Conservation (phyloP, 2,113 vertebrate genomes). For the Oryzias javanicus region DNA sequence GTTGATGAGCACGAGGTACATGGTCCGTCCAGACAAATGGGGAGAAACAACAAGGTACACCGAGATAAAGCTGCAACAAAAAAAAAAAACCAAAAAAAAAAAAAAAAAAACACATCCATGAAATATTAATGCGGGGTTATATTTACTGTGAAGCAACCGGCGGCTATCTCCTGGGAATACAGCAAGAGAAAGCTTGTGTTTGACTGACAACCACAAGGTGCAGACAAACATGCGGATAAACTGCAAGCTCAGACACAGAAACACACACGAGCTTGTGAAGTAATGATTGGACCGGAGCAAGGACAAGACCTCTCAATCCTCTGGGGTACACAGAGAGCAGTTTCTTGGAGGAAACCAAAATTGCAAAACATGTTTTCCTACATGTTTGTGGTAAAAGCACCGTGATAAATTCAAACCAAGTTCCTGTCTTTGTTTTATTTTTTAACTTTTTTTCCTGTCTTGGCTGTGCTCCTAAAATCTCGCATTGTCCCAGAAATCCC, state of each 20-base stretch:
- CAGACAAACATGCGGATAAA: conserved; percentile 38
- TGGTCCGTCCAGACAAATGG: conserved; percentile 73
- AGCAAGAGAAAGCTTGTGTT: conserved; percentile 33
- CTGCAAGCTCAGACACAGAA: conserved; percentile 47
- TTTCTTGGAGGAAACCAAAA: conserved; percentile 8
- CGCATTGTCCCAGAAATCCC: conserved; percentile 67
- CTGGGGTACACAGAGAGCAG: conserved; percentile 23
- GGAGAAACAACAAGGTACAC: conserved; percentile 53
- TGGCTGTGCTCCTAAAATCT: conserved; percentile 13
- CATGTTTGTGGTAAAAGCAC: neutral
- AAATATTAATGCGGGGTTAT: conserved; percentile 78
- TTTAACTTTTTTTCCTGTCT: conserved; percentile 12
- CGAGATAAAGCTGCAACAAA: conserved; percentile 36
- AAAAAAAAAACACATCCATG: conserved; percentile 42
- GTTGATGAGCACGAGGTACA: conserved; percentile 73
- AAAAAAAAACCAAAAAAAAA: conserved; percentile 61
- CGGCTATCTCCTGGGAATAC: conserved; percentile 56
- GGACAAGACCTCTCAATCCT: conserved; percentile 24
- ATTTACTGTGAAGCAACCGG: conserved; percentile 73
- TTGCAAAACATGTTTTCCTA: neutral
- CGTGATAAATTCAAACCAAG: neutral
- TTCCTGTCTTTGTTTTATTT: conserved; percentile 20
- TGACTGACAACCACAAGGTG: conserved; percentile 62
- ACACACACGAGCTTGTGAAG: conserved; percentile 46
- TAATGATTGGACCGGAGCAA: conserved; percentile 37